phyloP scores from a whole-genome alignment of 2,113 vertebrate genomes.

The Etia nguti region DNA sequence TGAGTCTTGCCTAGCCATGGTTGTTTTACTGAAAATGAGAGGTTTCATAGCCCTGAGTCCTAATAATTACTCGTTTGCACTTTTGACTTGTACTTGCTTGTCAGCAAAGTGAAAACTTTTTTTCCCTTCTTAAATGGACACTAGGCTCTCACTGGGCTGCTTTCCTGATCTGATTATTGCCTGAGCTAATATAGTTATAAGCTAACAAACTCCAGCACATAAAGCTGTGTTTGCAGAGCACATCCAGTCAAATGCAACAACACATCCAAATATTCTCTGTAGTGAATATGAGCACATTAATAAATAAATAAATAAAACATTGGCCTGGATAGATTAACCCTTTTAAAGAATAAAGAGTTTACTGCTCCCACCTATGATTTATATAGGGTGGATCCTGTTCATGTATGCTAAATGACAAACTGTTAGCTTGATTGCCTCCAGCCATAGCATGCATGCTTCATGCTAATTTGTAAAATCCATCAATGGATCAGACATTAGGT shows the following conservation, averaged over 20 bases:
- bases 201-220: not conserved
- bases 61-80: not conserved
- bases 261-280: not conserved
- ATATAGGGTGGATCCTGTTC: not conserved
- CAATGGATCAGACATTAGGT: slow-evolving; percentile 15
- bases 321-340: not conserved
- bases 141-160: not conserved
- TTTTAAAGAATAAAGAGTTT: not conserved
- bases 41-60: not conserved
- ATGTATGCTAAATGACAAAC: slow-evolving; percentile 22
- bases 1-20: not conserved
- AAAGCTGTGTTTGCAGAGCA: not conserved
- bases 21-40: not conserved
- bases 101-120: not conserved
- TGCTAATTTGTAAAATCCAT: slow-evolving; percentile 39
- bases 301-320: not conserved
- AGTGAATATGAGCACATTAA: not conserved
- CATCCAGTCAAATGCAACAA: not conserved
- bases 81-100: not conserved
- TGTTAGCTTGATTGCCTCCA: slow-evolving; percentile 1
- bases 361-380: not conserved
- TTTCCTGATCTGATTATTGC: not conserved
- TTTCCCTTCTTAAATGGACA: not conserved
- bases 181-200: not conserved
- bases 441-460: not conserved